Conservation (phyloP, 2,888 invertebrate species). For the Tenthredo distinguenda region DNA sequence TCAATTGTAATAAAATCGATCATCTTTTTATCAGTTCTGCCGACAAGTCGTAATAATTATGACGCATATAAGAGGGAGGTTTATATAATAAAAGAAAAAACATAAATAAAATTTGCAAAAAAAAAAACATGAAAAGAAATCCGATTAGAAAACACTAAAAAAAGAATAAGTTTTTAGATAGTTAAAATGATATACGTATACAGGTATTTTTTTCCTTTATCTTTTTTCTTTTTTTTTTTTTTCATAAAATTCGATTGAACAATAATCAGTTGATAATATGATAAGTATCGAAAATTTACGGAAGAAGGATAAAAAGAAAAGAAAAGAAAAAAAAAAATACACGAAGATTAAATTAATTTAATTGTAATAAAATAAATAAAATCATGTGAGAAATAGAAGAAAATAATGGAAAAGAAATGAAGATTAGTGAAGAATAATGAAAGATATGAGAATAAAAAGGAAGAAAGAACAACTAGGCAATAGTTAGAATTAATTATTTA, state of each 20-base stretch:
- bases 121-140: not conserved
- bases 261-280: not conserved
- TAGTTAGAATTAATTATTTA: conserved; percentile 37
- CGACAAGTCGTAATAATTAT: not conserved
- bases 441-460: too few relatives aligned
- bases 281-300: not conserved
- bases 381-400: conserved; percentile 5
- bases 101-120: not conserved
- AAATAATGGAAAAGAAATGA: not conserved
- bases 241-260: not conserved
- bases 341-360: not conserved
- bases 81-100: not conserved
- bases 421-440: too few relatives aligned
- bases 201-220: not conserved
- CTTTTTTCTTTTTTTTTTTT: not conserved
- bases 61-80: not conserved
- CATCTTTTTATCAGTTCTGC: not conserved
- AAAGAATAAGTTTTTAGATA: not conserved
- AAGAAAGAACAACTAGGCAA: not conserved
- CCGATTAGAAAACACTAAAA: not conserved
- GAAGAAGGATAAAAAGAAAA: not conserved
- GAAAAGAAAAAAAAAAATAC: not conserved
- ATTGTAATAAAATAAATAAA: not conserved
- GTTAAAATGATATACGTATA: not conserved
- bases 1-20: not conserved